Evolutionary conservation across 2,888 invertebrate species (phyloP).

Genomic region (Parnassius smintheus): DNA sequence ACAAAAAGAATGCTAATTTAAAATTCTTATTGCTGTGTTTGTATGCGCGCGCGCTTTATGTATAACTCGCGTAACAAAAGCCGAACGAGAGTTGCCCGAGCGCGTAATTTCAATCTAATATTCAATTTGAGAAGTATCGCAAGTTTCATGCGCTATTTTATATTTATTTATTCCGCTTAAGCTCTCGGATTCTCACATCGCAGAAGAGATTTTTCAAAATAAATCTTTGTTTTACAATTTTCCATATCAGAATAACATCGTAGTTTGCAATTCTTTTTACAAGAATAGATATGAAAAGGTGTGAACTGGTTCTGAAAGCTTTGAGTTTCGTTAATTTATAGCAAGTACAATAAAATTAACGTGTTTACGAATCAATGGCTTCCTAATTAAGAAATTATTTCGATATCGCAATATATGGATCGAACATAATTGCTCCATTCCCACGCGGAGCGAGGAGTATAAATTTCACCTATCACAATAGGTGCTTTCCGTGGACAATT

Average conservation of each 20-base stretch:
- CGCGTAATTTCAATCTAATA: conserved; percentile 80
- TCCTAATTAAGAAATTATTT: conserved; percentile 42
- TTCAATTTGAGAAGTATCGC: conserved; percentile 76
- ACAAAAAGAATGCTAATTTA: conserved; percentile 81
- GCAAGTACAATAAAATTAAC: no score
- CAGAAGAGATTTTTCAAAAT: conserved; percentile 43
- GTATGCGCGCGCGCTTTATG: conserved; percentile 79
- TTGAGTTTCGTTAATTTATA: no score
- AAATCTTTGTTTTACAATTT: conserved; percentile 30
- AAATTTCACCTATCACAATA: conserved; percentile 67
- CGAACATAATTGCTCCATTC: conserved; percentile 66
- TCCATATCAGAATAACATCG: background rate
- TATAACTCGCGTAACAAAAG: conserved; percentile 76
- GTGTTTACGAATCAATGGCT: no score
- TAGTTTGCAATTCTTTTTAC: background rate
- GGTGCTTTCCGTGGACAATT: conserved; percentile 65
- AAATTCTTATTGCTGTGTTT: conserved; percentile 78
- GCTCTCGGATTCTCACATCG: conserved; percentile 55
- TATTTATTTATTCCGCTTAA: conserved; percentile 66
- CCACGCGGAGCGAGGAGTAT: conserved; percentile 60
- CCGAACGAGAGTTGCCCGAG: conserved; percentile 70
- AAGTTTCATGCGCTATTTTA: conserved; percentile 65
- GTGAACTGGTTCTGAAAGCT: no score
- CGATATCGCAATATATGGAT: conserved; percentile 55
- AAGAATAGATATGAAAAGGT: background rate